Evolutionary conservation across 2,113 vertebrate genomes (phyloP), one percentile per base, ranked within the genome.

Genomic region (Egretta garzetta): DNA sequence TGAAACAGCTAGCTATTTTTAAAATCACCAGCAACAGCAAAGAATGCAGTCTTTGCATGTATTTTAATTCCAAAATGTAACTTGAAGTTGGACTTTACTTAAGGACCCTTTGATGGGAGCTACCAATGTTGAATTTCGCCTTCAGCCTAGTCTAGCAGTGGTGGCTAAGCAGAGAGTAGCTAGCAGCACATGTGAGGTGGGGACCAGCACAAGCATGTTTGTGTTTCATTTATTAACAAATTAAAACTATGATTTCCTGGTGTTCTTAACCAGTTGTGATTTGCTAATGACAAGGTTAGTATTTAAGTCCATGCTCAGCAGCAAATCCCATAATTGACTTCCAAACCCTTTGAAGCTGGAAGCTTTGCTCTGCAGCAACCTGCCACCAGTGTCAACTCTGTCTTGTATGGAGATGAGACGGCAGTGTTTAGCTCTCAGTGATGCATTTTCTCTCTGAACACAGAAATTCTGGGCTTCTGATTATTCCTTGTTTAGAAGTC

Each of bases 61-160:
- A 33, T 8, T 41, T 33, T n/a, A 41, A 82, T 80, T 60, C 7
- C 12, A 80, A 91, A 94, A 64, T 30, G 7, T 30, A 76, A 19
- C 15, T 70, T 55, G 26, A 74, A 70, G 17, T 43, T 49, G 11
- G 28, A 14, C 14, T 8, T 80, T 67, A 27, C 12, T 64, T 49
- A 41, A 7, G 6, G 21, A 23, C 4, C 4, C 2, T 7, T 3
- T 30, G 35, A n/a, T 3, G 4, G 4, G 10, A 71, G 15, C 2
- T 37, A 35, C 6, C 3, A 35, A 22, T 22, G 7, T 6, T 23
- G 47, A 75, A 41, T 88, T 88, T 93, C 58, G 19, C 39, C 9
- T 62, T 86, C 43, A 73, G 4, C 13, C 33, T 62, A 30, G 28
- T 6, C 52, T 49, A 63, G 14, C 14, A 13, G 13, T 5, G 5